Evolutionary conservation across 23 tunicate species (phyloP).

Genomic region (Styela clava): DNA sequence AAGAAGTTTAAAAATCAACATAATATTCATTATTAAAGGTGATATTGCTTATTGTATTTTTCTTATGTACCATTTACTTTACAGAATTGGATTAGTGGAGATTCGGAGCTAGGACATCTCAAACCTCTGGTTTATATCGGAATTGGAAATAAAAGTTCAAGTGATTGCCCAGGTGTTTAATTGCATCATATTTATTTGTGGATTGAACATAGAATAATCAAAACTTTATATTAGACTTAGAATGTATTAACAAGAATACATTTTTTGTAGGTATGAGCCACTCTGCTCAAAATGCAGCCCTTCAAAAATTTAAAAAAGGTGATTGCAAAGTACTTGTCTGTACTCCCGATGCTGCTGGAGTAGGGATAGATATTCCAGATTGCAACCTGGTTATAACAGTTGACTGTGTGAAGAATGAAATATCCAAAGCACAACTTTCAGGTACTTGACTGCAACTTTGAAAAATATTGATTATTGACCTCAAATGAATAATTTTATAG

Average conservation of each 20-base stretch:
- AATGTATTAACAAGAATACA: too few relatives aligned
- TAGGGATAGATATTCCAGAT: constrained; percentile 46
- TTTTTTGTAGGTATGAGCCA: constrained; percentile 46
- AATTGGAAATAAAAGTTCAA: constrained; percentile 26
- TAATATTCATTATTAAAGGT: too few relatives aligned
- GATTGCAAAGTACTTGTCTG: constrained; percentile 34
- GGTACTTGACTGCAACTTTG: too few relatives aligned
- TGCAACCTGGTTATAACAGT: constrained; percentile 51
- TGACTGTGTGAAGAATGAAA: constrained; percentile 38
- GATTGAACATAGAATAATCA: too few relatives aligned
- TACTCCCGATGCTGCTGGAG: constrained; percentile 62
- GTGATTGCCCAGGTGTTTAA: constrained; percentile 14
- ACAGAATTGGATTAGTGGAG: constrained; percentile 23
- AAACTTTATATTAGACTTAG: too few relatives aligned
- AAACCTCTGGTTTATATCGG: constrained; percentile 32
- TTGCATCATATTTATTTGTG: too few relatives aligned
- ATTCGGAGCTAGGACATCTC: not conserved
- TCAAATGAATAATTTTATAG: too few relatives aligned
- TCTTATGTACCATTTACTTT: too few relatives aligned
- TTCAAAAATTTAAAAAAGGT: constrained; percentile 34
- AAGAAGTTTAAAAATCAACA: too few relatives aligned
- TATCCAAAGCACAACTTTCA: constrained; percentile 20
- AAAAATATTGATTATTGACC: too few relatives aligned
- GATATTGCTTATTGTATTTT: too few relatives aligned
- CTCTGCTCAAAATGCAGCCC: constrained; percentile 16